Conservation (phyloP, 2,113 vertebrate species). For the Pyxicephalus adspersus region DNA sequence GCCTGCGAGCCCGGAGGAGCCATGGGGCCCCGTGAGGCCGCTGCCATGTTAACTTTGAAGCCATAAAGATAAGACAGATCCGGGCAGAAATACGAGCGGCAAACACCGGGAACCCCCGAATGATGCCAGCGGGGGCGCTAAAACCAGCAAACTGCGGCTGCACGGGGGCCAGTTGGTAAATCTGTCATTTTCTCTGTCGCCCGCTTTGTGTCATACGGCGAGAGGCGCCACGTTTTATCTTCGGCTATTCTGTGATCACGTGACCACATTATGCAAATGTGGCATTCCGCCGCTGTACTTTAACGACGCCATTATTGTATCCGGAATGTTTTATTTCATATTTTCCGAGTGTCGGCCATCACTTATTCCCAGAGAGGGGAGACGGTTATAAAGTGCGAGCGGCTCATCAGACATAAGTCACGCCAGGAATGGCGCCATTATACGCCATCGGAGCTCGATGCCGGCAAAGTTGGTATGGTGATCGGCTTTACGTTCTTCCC, state of each 20-base stretch:
- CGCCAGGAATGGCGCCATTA: neutral
- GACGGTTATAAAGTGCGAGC: constrained; percentile 23
- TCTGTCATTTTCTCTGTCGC: constrained; percentile 9
- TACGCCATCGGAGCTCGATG: neutral
- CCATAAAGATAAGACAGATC: constrained; percentile 35
- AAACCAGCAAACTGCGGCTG: constrained; percentile 9
- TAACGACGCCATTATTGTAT: constrained; percentile 24
- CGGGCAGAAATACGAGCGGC: neutral
- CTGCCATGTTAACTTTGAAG: neutral
- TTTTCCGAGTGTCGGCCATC: neutral
- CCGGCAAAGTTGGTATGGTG: constrained; percentile 4
- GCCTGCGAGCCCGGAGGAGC: neutral
- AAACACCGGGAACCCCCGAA: constrained; percentile 1
- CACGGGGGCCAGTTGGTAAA: constrained; percentile 38
- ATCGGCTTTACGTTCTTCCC: constrained; percentile 26
- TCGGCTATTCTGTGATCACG: constrained; percentile 11
- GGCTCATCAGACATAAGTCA: constrained; percentile 39
- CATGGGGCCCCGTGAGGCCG: neutral
- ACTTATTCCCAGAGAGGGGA: constrained; percentile 1
- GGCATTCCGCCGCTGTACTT: constrained; percentile 35
- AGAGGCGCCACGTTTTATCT: constrained; percentile 15
- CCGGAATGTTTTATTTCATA: constrained; percentile 26
- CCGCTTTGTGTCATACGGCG: constrained; percentile 20
- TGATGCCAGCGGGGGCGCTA: neutral
- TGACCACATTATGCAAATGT: constrained; percentile 40